These are phyloP conservation scores for Protobothrops flavoviridis DNA, from an alignment of 2,113 vertebrate species.

Conservation along the genomic window DNA sequence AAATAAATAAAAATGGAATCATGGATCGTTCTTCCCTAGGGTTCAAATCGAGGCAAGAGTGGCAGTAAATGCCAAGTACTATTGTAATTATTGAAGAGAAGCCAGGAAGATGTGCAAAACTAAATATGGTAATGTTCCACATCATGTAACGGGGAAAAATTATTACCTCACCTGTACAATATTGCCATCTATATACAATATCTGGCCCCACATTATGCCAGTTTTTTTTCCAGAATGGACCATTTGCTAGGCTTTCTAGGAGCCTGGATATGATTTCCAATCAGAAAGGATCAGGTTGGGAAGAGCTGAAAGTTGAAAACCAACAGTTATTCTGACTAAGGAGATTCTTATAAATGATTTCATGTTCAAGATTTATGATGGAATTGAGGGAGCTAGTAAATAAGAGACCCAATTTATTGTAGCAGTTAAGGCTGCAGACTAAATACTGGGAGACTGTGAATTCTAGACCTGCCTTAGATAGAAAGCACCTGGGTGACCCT, in stretches of 20 bases:
- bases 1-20: no score
- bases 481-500: background rate
- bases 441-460: background rate
- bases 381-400: background rate
- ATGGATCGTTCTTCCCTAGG: background rate
- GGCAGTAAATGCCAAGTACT: no score
- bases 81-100: no score
- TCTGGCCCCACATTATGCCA: background rate
- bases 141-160: background rate
- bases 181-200: background rate
- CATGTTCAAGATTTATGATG: background rate
- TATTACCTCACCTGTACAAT: background rate
- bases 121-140: background rate
- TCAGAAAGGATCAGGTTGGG: background rate
- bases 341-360: background rate
- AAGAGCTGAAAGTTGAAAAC: background rate
- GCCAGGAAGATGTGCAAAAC: background rate
- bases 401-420: background rate
- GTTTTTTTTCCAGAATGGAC: background rate
- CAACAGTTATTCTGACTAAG: background rate
- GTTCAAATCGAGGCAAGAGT: background rate
- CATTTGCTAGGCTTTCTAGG: background rate
- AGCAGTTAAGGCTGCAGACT: background rate
- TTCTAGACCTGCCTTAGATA: background rate
- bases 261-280: background rate